Evolutionary conservation across 2,113 vertebrate genomes (phyloP).

Genomic region (Elgaria multicarinata): DNA sequence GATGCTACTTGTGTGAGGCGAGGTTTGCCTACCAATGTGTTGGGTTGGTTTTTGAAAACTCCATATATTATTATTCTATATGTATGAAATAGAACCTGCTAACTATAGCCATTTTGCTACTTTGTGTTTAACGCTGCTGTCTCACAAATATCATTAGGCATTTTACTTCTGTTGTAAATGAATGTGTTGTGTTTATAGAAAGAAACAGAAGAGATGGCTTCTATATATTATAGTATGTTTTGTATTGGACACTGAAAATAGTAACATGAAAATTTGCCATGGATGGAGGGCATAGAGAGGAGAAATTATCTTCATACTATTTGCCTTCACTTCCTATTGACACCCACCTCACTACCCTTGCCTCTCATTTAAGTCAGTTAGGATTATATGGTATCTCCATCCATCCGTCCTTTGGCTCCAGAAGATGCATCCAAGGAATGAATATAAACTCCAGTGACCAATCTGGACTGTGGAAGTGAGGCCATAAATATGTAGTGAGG

Average conservation of each 20-base stretch:
- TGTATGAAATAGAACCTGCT: too few species aligned
- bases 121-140: too few species aligned
- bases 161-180: too few species aligned
- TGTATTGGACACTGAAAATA: neutral
- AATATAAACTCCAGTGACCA: neutral
- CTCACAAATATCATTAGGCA: too few species aligned
- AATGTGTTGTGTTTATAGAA: neutral
- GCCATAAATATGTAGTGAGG: too few species aligned
- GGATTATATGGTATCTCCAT: neutral
- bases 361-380: neutral
- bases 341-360: neutral
- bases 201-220: neutral
- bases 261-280: neutral
- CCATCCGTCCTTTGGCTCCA: neutral
- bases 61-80: too few species aligned
- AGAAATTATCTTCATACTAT: neutral
- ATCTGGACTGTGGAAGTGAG: neutral
- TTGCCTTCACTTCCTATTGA: neutral
- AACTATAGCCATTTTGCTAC: too few species aligned
- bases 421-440: neutral
- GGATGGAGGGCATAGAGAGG: neutral
- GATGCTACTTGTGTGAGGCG: neutral
- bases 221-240: neutral
- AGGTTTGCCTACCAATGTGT: neutral
- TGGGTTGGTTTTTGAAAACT: neutral